Conservation (phyloP, 2,797 vertebrate species). For the Borostomias antarcticus region DNA sequence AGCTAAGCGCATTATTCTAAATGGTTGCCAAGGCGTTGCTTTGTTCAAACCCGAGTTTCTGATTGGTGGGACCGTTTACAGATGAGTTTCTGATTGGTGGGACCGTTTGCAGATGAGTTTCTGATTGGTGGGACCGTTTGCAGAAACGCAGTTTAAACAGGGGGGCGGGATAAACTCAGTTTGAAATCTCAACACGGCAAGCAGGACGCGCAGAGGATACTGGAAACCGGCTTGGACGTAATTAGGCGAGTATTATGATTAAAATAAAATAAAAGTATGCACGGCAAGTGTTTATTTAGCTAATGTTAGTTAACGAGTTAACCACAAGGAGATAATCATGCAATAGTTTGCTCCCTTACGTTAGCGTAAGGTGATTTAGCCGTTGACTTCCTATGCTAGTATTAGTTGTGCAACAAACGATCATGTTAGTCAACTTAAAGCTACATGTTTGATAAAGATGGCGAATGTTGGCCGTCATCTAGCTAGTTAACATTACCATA, state of each 20-base stretch:
- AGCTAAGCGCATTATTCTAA: background rate
- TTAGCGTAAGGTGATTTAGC: too few relatives aligned
- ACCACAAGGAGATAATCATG: too few relatives aligned
- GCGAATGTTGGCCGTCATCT: too few relatives aligned
- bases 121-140: constrained; percentile 11
- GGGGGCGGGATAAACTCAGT: constrained; percentile 67
- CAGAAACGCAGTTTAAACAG: constrained; percentile 67
- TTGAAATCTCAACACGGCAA: constrained; percentile 31
- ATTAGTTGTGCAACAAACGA: too few relatives aligned
- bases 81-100: constrained; percentile 13
- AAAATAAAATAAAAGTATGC: too few relatives aligned
- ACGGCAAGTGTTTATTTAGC: too few relatives aligned
- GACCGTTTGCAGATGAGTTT: background rate
- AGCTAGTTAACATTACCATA: too few relatives aligned
- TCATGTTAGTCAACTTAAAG: too few relatives aligned
- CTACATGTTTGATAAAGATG: too few relatives aligned
- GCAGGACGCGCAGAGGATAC: too few relatives aligned
- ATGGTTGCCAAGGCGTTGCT: constrained; percentile 42
- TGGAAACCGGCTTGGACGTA: background rate
- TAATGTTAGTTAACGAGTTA: background rate
- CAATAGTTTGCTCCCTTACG: too few relatives aligned
- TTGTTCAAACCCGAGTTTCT: constrained; percentile 48
- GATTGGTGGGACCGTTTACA: constrained; percentile 57
- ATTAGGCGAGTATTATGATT: background rate
- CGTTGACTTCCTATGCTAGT: too few relatives aligned